phyloP scores from a whole-genome alignment of 2,888 invertebrate species.

The Andrena marginata region DNA sequence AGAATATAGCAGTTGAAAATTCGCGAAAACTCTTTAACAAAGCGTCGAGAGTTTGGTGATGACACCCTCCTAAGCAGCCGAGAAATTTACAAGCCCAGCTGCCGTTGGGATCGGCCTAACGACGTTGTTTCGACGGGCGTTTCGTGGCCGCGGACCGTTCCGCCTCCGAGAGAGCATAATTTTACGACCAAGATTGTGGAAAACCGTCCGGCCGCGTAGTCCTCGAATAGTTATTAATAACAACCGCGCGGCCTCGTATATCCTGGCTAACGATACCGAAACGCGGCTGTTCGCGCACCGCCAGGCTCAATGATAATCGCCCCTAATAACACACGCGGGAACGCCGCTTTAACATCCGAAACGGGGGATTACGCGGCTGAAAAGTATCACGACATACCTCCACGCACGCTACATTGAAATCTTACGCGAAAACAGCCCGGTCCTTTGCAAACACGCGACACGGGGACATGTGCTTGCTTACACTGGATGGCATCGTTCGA shows the following conservation, averaged over 20 bases:
- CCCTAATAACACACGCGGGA: slow-evolving; percentile 48
- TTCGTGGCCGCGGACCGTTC: neutral
- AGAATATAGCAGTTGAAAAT: too few relatives aligned
- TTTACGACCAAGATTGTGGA: slow-evolving; percentile 18
- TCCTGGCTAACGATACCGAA: slow-evolving; percentile 40
- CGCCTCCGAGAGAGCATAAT: neutral
- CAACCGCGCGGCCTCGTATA: slow-evolving; percentile 24
- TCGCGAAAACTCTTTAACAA: too few relatives aligned
- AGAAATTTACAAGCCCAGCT: neutral
- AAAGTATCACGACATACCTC: slow-evolving; percentile 28
- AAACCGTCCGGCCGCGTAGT: slow-evolving; percentile 16
- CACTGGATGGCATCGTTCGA: neutral
- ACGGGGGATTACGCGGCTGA: slow-evolving; percentile 33
- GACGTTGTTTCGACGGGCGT: neutral
- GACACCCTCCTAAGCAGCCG: too few relatives aligned
- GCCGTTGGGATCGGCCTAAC: neutral
- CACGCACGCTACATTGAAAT: slow-evolving; percentile 25
- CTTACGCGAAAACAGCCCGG: neutral
- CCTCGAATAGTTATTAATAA: slow-evolving; percentile 47
- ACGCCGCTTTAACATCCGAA: slow-evolving; percentile 30
- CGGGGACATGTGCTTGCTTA: slow-evolving; percentile 15
- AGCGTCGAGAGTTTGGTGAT: too few relatives aligned
- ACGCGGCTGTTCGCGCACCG: neutral
- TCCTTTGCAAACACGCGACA: neutral
- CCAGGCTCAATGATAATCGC: slow-evolving; percentile 41